Percentiles rank a stretch among this genome's conserved stretches.
phyloP scores from a whole-genome alignment of 2,888 invertebrate genomes.

The Ferrisia virgata region DNA sequence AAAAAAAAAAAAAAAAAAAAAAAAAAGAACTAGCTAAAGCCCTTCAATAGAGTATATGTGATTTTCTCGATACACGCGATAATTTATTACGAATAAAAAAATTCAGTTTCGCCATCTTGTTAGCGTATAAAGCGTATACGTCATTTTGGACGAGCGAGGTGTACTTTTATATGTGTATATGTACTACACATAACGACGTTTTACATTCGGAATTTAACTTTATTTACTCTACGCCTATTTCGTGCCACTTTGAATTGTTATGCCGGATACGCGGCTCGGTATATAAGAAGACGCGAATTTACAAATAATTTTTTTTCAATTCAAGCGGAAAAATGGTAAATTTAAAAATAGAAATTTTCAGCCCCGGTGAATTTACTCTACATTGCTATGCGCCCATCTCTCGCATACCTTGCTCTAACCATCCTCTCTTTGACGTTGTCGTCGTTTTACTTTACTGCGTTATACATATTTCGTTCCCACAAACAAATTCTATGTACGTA shows the following conservation, averaged over 20 bases:
- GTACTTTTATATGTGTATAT: not conserved
- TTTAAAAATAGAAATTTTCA: slow-evolving; percentile 28
- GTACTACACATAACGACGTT: slow-evolving; percentile 9
- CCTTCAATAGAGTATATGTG: not conserved
- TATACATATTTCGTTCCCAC: not conserved
- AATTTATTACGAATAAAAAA: not conserved
- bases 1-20: not conserved
- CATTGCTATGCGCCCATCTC: not conserved
- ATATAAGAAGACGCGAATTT: not conserved
- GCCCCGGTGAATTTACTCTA: slow-evolving; percentile 11
- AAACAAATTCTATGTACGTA: not conserved
- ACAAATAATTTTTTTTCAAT: slow-evolving; percentile 30
- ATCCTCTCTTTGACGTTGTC: not conserved
- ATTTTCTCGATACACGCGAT: not conserved
- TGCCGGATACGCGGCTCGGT: not conserved
- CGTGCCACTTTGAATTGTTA: slow-evolving; percentile 17
- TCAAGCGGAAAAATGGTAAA: slow-evolving; percentile 28
- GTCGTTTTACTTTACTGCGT: not conserved
- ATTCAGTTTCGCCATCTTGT: not conserved
- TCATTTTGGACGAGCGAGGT: not conserved
- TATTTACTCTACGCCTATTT: slow-evolving; percentile 14
- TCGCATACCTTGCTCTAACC: not conserved
- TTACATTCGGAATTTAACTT: not conserved
- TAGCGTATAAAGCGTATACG: slow-evolving; percentile 9
- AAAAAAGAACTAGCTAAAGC: not conserved